These are phyloP conservation scores for Paradisaea rubra DNA, from an alignment of 2,113 vertebrate species.

Conservation along the genomic window DNA sequence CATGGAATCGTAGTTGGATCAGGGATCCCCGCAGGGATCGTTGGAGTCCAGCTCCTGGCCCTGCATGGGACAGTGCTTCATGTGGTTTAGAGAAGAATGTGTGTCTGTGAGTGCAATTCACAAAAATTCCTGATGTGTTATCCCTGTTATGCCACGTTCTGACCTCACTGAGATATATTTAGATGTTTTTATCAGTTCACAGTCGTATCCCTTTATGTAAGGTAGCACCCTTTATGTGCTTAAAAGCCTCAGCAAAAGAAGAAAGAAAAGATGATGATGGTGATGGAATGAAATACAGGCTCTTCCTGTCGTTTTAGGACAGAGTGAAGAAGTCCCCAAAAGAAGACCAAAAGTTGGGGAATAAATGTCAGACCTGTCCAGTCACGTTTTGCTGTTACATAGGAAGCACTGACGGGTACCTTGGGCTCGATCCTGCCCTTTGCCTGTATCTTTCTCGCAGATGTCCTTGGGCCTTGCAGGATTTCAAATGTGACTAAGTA, in stretches of 20 bases:
- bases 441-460: not conserved
- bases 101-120: not conserved
- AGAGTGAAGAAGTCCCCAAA: not conserved
- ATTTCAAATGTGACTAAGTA: not conserved
- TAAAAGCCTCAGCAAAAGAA: not conserved
- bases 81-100: not conserved
- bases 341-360: not conserved
- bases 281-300: not conserved
- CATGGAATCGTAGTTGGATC: not conserved
- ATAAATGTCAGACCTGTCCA: not conserved
- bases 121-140: not conserved
- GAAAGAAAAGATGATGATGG: not conserved
- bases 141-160: not conserved
- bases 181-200: not conserved
- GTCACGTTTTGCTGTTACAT: not conserved
- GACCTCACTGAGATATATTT: not conserved
- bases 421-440: not conserved
- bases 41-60: not conserved
- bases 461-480: not conserved
- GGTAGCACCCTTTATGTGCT: not conserved
- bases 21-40: not conserved
- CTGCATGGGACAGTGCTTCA: not conserved
- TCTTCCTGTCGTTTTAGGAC: not conserved
- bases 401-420: not conserved
- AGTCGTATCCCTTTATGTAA: not conserved